These are phyloP conservation scores for Laticauda colubrina DNA, from an alignment of 2,113 vertebrate species.

Conservation along the genomic window DNA sequence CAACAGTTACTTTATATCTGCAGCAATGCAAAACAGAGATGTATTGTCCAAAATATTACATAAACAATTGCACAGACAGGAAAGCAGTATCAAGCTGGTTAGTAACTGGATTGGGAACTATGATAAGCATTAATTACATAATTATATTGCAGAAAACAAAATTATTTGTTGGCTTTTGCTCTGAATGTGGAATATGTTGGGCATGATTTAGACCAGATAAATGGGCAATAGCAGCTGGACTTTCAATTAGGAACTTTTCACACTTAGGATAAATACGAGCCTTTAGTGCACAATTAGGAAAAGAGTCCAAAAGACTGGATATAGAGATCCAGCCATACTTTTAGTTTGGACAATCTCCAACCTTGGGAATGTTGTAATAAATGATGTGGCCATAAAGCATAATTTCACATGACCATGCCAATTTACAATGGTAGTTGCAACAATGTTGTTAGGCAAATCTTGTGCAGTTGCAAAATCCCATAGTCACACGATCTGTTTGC, in stretches of 20 bases:
- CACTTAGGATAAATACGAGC: not conserved
- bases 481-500: not conserved
- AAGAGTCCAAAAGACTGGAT: too few relatives aligned
- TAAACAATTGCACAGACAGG: not conserved
- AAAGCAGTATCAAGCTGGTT: not conserved
- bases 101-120: not conserved
- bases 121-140: slow-evolving; percentile 8
- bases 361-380: not conserved
- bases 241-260: not conserved
- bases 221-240: not conserved
- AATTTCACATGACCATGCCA: not conserved
- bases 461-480: not conserved
- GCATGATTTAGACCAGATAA: slow-evolving; percentile 4
- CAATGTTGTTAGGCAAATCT: not conserved
- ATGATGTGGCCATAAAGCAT: not conserved
- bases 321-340: not conserved
- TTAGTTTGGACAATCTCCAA: not conserved
- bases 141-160: not conserved
- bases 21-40: not conserved
- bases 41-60: not conserved
- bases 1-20: not conserved
- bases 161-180: not conserved
- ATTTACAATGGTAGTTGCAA: not conserved
- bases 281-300: not conserved
- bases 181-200: slow-evolving; percentile 10